A percentile compares a stretch with the other conserved stretches of the same genome.
These are phyloP conservation scores for Furnarius figulus DNA, from an alignment of 2,113 vertebrate species.

Conservation along the genomic window DNA sequence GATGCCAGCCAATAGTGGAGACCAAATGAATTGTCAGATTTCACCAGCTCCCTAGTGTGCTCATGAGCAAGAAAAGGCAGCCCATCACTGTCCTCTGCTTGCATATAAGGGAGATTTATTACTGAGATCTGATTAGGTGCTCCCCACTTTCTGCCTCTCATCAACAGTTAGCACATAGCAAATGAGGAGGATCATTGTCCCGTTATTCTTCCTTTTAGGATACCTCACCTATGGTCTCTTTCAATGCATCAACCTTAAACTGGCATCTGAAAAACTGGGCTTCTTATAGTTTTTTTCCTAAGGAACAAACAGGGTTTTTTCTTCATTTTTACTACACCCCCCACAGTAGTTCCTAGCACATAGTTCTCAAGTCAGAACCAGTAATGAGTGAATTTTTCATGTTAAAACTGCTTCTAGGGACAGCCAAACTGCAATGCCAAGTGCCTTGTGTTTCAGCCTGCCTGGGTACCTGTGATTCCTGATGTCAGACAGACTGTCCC, in stretches of 20 bases:
- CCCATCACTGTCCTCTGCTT: not conserved
- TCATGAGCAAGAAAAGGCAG: not conserved
- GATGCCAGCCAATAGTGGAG: not conserved
- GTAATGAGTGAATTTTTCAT: not conserved
- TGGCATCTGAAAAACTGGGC: not conserved
- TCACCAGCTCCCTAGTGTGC: not conserved
- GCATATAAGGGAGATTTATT: not conserved
- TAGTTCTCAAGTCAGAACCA: not conserved
- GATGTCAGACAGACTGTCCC: not conserved
- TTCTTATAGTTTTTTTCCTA: not conserved
- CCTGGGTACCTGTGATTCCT: not conserved
- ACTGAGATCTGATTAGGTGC: not conserved
- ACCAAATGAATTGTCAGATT: not conserved
- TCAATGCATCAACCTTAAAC: not conserved
- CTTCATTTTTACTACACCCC: not conserved
- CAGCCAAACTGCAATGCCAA: not conserved
- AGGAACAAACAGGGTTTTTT: not conserved
- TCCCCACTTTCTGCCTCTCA: not conserved
- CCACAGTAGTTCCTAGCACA: not conserved
- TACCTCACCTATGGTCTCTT: not conserved
- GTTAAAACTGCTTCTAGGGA: not conserved
- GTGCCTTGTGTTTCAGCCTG: not conserved
- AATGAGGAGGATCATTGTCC: not conserved
- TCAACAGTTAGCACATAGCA: not conserved
- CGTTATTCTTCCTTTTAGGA: not conserved